Evolutionary conservation across 2,888 invertebrate genomes (phyloP).

Genomic region (Torymus texanus): DNA sequence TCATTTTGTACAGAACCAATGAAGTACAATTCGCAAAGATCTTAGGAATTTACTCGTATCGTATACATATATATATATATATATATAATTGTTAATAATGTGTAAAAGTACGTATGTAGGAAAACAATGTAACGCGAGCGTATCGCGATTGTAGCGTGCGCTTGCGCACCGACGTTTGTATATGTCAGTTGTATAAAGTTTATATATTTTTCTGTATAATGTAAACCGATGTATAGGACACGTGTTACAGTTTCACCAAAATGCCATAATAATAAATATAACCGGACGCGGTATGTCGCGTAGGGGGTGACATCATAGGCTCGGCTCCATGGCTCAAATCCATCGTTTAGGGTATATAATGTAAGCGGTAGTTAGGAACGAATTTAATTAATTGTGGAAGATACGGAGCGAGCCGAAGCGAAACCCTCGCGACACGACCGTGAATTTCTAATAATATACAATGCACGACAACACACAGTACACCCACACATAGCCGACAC

Average conservation of each 20-base stretch:
- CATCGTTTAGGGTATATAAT: too few species aligned
- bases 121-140: constrained; percentile 23
- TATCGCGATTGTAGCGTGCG: constrained; percentile 25
- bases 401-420: too few species aligned
- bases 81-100: constrained; percentile 35
- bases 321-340: too few species aligned
- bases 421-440: too few species aligned
- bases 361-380: too few species aligned
- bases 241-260: constrained; percentile 56
- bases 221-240: constrained; percentile 48
- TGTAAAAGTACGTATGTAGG: constrained; percentile 32
- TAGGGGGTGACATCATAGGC: too few species aligned
- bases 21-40: constrained; percentile 45
- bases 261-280: constrained; percentile 40
- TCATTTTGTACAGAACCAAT: constrained; percentile 37
- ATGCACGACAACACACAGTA: too few species aligned
- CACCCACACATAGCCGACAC: too few species aligned
- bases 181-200: constrained; percentile 45
- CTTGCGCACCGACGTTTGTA: constrained; percentile 20
- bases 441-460: too few species aligned
- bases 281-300: too few species aligned
- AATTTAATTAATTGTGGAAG: too few species aligned
- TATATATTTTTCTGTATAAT: constrained; percentile 26
- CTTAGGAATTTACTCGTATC: constrained; percentile 40
- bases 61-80: background rate